Percentiles rank a stretch among this genome's conserved stretches.
These are phyloP conservation scores for Gymnothorax reevesii DNA, from an alignment of 2,797 vertebrate species.

Conservation along the genomic window DNA sequence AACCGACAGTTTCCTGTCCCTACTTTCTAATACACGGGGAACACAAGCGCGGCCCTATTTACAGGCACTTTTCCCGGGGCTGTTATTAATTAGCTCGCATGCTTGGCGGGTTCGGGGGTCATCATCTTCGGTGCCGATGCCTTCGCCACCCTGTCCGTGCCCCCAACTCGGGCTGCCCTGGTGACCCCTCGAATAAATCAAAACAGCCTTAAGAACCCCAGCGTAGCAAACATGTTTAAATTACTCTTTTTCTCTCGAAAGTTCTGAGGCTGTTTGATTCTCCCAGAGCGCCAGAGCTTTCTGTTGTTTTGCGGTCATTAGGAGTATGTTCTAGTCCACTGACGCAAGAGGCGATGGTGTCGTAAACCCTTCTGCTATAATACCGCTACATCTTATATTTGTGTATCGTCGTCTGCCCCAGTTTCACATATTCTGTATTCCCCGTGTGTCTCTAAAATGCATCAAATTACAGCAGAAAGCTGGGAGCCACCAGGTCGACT, in stretches of 20 bases:
- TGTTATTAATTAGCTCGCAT: constrained; percentile 59
- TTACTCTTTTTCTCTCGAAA: neutral
- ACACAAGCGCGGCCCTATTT: constrained; percentile 50
- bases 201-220: neutral
- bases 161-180: constrained; percentile 52
- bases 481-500: neutral
- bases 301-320: neutral
- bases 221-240: neutral
- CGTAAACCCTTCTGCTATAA: neutral
- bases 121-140: constrained; percentile 49
- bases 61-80: constrained; percentile 55
- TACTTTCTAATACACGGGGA: constrained; percentile 36
- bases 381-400: neutral
- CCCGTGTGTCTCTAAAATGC: constrained; percentile 10
- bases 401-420: neutral
- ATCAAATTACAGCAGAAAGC: neutral
- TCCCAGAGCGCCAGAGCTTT: neutral
- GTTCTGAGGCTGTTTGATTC: neutral
- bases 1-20: constrained; percentile 56
- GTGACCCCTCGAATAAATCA: constrained; percentile 53
- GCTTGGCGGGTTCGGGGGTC: constrained; percentile 51
- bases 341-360: neutral
- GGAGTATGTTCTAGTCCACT: neutral
- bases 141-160: constrained; percentile 47
- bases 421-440: constrained; percentile 9